Evolutionary conservation across 2,888 invertebrate species (phyloP), one percentile per base, ranked within the genome.

Genomic region (Xanthia icteritia): DNA sequence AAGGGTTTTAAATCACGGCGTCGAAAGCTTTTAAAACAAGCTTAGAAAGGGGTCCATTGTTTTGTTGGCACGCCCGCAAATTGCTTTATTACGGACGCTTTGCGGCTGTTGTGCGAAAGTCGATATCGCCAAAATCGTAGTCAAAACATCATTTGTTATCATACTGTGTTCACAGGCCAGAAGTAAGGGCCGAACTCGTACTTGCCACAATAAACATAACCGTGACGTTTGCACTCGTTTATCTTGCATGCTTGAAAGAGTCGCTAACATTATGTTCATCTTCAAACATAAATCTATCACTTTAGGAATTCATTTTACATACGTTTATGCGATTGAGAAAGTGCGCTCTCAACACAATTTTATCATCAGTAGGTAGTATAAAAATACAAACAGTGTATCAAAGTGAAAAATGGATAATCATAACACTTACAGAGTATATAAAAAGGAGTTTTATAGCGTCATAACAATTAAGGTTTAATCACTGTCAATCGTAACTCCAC

Each of bases 1-100:
- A 96, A 96, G 96, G 96, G 96, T 94, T 96, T 96, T 96, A 96
- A 96, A 96, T 96, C 96, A 95, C 92, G 92, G 94, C 92, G 96
- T 96, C 94, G 96, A 96, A 95, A 96, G 96, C 95, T 96, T 95
- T 96, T 94, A 94, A 96, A 96, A 95, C 94, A 95, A 94, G 93
- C 95, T 96, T 94, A 96, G 95, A 96, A 96, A 91, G 91, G 93
- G 91, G 90, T 86, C 93, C 93, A 95, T 96, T 96, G 96, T 96
- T 96, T 95, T 96, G 95, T 93, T 94, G 93, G 95, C 93, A 91
- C 93, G 92, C 90, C 93, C 92, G 93, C 95, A 95, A 96, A 96
- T 96, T 95, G 95, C 96, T 96, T 96, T 96, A 96, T 96, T 96
- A 96, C 95, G 87, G 88, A 90, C 91, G 90, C 86, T 91, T 91